Percentiles rank a stretch among this genome's conserved stretches.
Evolutionary conservation across 2,797 vertebrate species (phyloP).

Genomic region (Antennarius maculatus): DNA sequence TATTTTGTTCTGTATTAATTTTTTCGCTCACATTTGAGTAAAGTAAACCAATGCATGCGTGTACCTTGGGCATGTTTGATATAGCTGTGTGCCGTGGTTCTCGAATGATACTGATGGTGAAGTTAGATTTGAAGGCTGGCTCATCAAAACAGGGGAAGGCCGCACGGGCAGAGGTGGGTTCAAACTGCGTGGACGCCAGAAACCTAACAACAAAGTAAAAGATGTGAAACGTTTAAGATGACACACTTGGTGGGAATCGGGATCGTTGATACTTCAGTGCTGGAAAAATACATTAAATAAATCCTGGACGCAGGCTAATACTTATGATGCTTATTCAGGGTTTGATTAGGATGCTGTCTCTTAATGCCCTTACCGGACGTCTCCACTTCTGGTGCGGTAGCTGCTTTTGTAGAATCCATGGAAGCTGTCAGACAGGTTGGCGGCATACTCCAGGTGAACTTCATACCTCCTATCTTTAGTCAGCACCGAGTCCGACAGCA

Average conservation of each 20-base stretch:
- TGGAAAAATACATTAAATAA: too few species aligned
- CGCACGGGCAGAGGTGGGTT: slow-evolving; percentile 88
- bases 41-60: too few species aligned
- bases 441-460: slow-evolving; percentile 81
- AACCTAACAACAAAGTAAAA: slow-evolving; percentile 66
- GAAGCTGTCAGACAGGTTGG: slow-evolving; percentile 87
- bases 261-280: neutral
- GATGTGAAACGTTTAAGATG: neutral
- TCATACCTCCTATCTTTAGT: slow-evolving; percentile 77
- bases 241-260: neutral
- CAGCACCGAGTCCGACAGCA: slow-evolving; percentile 77
- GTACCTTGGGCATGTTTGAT: slow-evolving; percentile 91
- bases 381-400: slow-evolving; percentile 85
- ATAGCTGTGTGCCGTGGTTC: slow-evolving; percentile 84
- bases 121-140: slow-evolving; percentile 91
- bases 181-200: slow-evolving; percentile 91
- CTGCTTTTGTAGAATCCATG: slow-evolving; percentile 93
- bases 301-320: too few species aligned
- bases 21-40: too few species aligned
- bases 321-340: too few species aligned
- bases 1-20: too few species aligned
- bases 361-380: slow-evolving; percentile 79
- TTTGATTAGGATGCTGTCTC: too few species aligned
- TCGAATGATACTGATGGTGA: slow-evolving; percentile 84
- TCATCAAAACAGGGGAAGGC: slow-evolving; percentile 95